Percentiles rank a stretch among this genome's conserved stretches.
Conservation (phyloP, 1,140 invertebrate genomes). For the Drosophila nebulosa region DNA sequence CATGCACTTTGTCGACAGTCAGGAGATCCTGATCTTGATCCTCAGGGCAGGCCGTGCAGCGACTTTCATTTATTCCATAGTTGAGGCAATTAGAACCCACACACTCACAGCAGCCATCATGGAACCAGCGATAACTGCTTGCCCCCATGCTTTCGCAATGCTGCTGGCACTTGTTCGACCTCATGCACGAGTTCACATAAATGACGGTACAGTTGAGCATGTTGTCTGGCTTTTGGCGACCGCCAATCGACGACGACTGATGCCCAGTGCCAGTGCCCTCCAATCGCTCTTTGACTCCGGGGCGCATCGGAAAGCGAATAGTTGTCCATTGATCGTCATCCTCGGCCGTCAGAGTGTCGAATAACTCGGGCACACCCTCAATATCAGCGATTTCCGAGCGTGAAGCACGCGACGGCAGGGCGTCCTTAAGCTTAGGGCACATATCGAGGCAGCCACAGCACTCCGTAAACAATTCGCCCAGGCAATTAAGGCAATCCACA, state of each 20-base stretch:
- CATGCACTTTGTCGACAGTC: slow-evolving; percentile 2
- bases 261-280: slow-evolving; percentile 22
- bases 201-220: slow-evolving; percentile 95
- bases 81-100: slow-evolving; percentile 93
- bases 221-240: slow-evolving; percentile 60
- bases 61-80: slow-evolving; percentile 93
- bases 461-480: slow-evolving; percentile 93
- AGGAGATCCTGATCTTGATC: slow-evolving; percentile 39
- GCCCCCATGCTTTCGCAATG: slow-evolving; percentile 80
- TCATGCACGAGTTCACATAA: slow-evolving; percentile 94
- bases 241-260: not conserved
- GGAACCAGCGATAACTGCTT: slow-evolving; percentile 90
- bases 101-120: slow-evolving; percentile 97
- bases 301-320: slow-evolving; percentile 85
- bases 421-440: slow-evolving; percentile 92
- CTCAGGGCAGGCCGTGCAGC: slow-evolving; percentile 71
- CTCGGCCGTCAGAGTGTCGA: slow-evolving; percentile 90
- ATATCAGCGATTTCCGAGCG: slow-evolving; percentile 94
- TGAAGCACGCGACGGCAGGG: slow-evolving; percentile 85
- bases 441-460: slow-evolving; percentile 97
- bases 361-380: slow-evolving; percentile 90
- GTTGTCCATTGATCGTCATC: slow-evolving; percentile 89
- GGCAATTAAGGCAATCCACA: slow-evolving; percentile 94
- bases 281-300: slow-evolving; percentile 49
- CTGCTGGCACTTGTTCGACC: slow-evolving; percentile 88